Conservation (phyloP, 2,113 vertebrate genomes). For the Orientallactaga bullata region DNA sequence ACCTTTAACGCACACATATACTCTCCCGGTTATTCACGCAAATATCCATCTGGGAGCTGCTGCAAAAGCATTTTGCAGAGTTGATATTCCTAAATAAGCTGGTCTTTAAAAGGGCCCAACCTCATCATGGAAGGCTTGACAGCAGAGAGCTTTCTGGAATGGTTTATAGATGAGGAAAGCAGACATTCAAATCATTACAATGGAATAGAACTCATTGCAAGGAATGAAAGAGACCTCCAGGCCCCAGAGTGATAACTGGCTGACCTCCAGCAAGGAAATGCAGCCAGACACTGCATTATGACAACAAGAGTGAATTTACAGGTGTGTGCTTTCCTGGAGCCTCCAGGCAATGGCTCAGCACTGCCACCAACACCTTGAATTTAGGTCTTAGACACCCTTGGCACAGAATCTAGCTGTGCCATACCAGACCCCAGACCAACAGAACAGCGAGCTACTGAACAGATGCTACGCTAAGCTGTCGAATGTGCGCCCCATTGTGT, state of each 20-base stretch:
- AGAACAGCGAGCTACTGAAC: neutral
- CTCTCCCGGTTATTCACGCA: neutral
- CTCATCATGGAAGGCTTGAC: too few species aligned
- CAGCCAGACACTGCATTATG: neutral
- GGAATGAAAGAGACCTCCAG: too few species aligned
- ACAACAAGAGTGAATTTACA: neutral
- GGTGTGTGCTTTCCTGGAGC: neutral
- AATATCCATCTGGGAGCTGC: neutral
- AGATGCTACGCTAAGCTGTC: neutral
- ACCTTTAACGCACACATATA: too few species aligned
- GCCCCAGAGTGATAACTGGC: accelerated
- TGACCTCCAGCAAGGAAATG: neutral
- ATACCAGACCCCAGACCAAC: neutral
- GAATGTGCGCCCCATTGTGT: neutral
- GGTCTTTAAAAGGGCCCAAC: neutral
- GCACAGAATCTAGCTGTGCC: neutral
- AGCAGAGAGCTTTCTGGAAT: neutral
- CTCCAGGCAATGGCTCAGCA: neutral
- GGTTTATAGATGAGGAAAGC: neutral
- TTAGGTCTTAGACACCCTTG: neutral
- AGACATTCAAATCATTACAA: neutral
- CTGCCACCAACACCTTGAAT: neutral
- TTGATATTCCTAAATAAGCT: neutral
- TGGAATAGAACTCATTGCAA: neutral
- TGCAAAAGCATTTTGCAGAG: neutral